phyloP scores from a whole-genome alignment of 2,797 vertebrate species.

The Aphelocoma californica region DNA sequence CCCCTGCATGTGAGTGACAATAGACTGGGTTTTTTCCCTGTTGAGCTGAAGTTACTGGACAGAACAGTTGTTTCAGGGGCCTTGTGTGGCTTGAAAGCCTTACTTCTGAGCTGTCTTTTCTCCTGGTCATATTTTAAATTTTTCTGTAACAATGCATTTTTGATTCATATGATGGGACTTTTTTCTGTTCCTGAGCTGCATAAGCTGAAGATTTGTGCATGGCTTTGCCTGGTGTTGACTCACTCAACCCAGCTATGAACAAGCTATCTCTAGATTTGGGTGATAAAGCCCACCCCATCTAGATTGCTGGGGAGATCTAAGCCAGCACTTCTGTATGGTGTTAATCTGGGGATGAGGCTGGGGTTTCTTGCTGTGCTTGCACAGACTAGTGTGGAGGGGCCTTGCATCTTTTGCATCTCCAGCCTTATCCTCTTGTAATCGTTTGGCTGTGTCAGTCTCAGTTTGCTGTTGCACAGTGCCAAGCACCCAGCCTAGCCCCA shows the following conservation, averaged over 20 bases:
- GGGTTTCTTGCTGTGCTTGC: background rate
- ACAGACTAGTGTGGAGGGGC: background rate
- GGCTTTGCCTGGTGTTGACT: background rate
- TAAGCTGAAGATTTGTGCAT: background rate
- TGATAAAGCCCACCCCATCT: background rate
- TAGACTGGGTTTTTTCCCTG: fast-evolving
- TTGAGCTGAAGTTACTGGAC: background rate
- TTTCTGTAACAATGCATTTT: background rate
- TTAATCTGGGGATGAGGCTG: background rate
- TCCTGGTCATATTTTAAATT: background rate
- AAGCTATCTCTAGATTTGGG: background rate
- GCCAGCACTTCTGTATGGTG: background rate
- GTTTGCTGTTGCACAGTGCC: background rate
- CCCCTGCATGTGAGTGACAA: background rate
- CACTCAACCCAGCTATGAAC: background rate
- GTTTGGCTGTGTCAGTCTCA: background rate
- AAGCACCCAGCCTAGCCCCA: background rate
- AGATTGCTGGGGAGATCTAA: background rate
- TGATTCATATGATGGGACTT: background rate
- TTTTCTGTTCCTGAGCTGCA: background rate
- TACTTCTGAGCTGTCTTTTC: background rate
- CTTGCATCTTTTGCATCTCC: background rate
- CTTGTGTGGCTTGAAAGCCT: background rate
- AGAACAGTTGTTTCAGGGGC: background rate
- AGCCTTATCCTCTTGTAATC: fast-evolving